Base-by-base conservation (phyloP, 1,140 invertebrate species). In the Pachypsylla venusta region DNA sequence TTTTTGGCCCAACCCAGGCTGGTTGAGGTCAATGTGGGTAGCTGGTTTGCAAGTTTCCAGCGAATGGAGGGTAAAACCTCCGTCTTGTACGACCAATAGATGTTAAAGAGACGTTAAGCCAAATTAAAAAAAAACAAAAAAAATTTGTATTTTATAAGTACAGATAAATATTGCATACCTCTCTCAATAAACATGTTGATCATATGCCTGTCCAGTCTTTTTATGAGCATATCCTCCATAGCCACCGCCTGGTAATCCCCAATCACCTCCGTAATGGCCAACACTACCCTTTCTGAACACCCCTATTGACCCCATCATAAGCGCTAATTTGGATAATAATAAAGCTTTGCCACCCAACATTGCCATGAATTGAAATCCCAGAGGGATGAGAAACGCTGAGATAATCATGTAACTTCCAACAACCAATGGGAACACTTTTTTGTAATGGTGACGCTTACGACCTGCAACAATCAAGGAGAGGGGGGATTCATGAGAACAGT, bases 341-440 rank as follows among this genome's bases (percentile, higher is more conserved):
- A 70, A 62, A 2, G 69, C 68, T 56, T 68, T 68, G 10, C 67
- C 68, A 2, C 68, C 68, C n/a, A 70, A 42, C 57, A 69, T 65
- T 1, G 68, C 66, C 67, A 70, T 67, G 58, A 70, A 70, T 63
- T 69, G 68, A 62, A 70, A 70, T 2, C 69, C 69, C 25, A 70
- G 57, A 0, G 69, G 69, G 7, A 70, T 66, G 0, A 69, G 60
- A 16, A 70, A 62, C 12, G 66, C 60, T 14, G 64, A 61, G 60
- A 70, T 61, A 25, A 66, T 65, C 64, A 70, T 68, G 63, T 67
- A 69, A 12, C 64, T 62, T n/a, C 63, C 59, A 14, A 70, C 66
- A 48, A 70, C 65, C 55, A 70, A 65, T 0, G 69, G 67, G 53
- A 69, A 70, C 53, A 68, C 64, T 25, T 63, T 64, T n/a, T 61